phyloP scores from a whole-genome alignment of 30 jellyfish, hydroid and myxozoan species.

The Chrysaora quinquecirrha region DNA sequence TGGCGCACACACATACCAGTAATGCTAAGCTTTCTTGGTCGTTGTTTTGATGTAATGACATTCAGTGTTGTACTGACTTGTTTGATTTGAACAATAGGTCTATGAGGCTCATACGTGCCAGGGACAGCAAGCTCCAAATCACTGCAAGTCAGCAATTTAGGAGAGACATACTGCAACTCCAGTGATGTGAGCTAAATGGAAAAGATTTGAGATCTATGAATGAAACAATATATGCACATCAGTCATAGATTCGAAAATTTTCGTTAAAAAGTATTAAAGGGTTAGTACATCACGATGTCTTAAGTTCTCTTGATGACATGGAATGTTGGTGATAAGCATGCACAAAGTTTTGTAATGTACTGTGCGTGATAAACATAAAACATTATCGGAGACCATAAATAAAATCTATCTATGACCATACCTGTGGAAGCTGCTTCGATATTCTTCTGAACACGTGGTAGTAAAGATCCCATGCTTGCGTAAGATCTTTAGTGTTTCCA shows the following conservation, averaged over 20 bases:
- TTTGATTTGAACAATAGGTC: constrained; percentile 89
- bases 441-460: constrained; percentile 94
- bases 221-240: too few relatives aligned
- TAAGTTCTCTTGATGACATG: too few relatives aligned
- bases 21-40: constrained; percentile 94
- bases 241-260: too few relatives aligned
- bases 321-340: too few relatives aligned
- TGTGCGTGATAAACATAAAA: too few relatives aligned
- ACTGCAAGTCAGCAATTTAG: constrained; percentile 84
- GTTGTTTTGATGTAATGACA: constrained; percentile 97
- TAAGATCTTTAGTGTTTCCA: constrained; percentile 77
- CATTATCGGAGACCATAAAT: too few relatives aligned
- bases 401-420: too few relatives aligned
- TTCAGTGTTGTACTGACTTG: constrained; percentile 87
- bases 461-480: constrained; percentile 97
- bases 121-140: constrained; percentile 98
- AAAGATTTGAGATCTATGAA: too few relatives aligned
- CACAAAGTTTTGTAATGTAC: too few relatives aligned
- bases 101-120: constrained; percentile 97
- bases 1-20: constrained; percentile 87
- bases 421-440: constrained; percentile 97
- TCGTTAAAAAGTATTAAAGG: too few relatives aligned
- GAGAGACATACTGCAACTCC: constrained; percentile 94
- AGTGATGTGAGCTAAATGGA: constrained; percentile 75
- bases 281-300: too few relatives aligned